Base-by-base conservation (phyloP, 2,888 invertebrate genomes). In the Eupithecia vulgata region DNA sequence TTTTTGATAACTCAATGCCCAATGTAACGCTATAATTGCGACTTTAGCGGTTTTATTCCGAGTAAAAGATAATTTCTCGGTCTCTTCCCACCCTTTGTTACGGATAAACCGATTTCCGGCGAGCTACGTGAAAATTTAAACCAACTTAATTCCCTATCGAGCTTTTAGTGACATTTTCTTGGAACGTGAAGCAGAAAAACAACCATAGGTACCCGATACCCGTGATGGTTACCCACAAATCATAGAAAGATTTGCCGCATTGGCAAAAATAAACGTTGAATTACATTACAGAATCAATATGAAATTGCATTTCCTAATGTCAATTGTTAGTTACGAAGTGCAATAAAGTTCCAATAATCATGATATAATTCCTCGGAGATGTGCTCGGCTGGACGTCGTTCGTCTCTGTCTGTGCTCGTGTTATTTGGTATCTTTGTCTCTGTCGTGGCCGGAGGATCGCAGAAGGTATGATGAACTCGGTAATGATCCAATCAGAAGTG, bases 261-360 rank as follows among this genome's bases (percentile, higher is more conserved):
- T 92, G 90, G 90, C 93, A 93, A 94, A 93, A 94, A 94, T 92
- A 93, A 94, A 94, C 88, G 90, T 90, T 85, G 83, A 82, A 81
- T 84, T 85, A 90, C 89, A 93, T 93, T 93, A 93, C 92, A 90
- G 89, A 94, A 94, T 94, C 94, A 94, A 94, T 94, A 93, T 93
- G 91, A 93, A 93, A 94, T 94, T 94, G 93, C 93, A 94, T 93
- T 93, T 93, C 93, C 94, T 94, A 94, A 94, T 94, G 94, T 94
- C 94, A 94, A 94, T 94, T 94, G 94, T 94, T 94, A 93, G 93
- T 94, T 94, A 93, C 94, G 88, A 92, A 93, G 94, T 93, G 94
- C 94, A 94, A 94, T 94, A 94, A 94, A 93, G 93, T 93, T 93
- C 93, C 94, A 93, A 94, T 94, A 93, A 93, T 94, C 94, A 94